Evolutionary conservation across 2,113 vertebrate species (phyloP), one percentile per base, ranked within the genome.

Genomic region (Oncorhynchus tshawytscha): DNA sequence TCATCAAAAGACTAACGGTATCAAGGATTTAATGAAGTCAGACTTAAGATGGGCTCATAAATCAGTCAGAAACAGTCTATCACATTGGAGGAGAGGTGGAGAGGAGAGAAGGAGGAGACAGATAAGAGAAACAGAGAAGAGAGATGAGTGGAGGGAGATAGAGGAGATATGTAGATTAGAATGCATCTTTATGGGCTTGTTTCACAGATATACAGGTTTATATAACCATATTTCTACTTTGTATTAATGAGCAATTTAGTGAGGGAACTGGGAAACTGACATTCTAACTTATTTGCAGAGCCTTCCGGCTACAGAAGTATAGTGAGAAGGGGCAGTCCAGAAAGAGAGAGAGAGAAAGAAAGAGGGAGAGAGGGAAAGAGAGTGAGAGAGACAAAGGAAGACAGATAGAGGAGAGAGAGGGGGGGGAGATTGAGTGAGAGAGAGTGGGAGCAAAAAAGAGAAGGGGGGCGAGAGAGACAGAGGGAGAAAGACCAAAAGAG

Each of bases 21-120:
- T 89, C 85, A 79, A 79, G 82, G 86, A 87, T 87, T 86, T 88
- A 88, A 91, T 91, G 89, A 87, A 88, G 88, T 88, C 85, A 82
- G 88, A 87, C 84, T 88, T 84, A 84, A 75, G 69, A 73, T 34
- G 75, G 78, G 54, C 64, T 77, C 34, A 85, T 88, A 84, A 91
- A 92, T 91, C 90, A 85, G 81, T 62, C 70, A 71, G 72, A 59
- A 29, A 67, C 25, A 67, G 24, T 24, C 25, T 31, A 27, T 16
- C 24, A 65, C 22, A 25, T 4, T 25, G 62, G 62, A 65, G 24
- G 18, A 9, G 24, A 65, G 25, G 62, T 45, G 39, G 39, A 45
- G 34, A 7, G 34, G 34, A 39, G 39, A 25, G 11, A 66, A 66
- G 27, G 18, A 67, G 29, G 34, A 66, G 64, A 25, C 9, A 24